Base-by-base conservation (phyloP, 2,888 invertebrate species). In the Agrypnus murinus region DNA sequence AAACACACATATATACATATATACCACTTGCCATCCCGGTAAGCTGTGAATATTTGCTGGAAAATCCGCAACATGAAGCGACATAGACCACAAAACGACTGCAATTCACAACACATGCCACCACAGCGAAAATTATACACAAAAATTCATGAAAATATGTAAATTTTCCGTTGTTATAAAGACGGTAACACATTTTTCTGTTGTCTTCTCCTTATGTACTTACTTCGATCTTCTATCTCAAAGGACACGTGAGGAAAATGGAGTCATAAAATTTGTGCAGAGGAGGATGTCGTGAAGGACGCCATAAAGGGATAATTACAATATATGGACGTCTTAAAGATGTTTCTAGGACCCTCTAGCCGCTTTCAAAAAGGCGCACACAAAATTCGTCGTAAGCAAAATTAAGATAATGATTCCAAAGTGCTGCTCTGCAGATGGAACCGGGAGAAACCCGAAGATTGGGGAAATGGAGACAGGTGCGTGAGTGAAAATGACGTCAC, bases 321-420 rank as follows among this genome's bases (percentile, higher is more conserved):
- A 71, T 67, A 67, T 67, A 71, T 71, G 63, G 63, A 64, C 60
- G 46, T 60, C 65, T 43, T 46, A 46, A 60, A 65, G 58, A 70
- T 60, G 57, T 66, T 70, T 63, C 63, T 63, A 68, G 63, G 68
- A 45, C 57, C 63, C 64, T 57, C 57, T 45, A 63, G 58, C 17
- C 66, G 62, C 50, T 57, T 65, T 69, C 36, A 48, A 66, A 65
- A 65, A 69, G 65, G 58, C 65, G 53, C 65, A 59, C 59, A 50
- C 65, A 69, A 65, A 71, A 64, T 63, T 63, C 63, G 48, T 67
- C 63, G 63, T 67, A 71, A 71, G 71, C 71, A 67, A 74, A 74
- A 74, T 74, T 69, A 69, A 67, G 72, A 74, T 74, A 74, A 74
- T 72, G 74, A 72, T 72, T 72, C 66, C 72, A 67, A 72, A 72